Conservation (phyloP, 2,888 invertebrate genomes). For the Drosophila yooni region DNA sequence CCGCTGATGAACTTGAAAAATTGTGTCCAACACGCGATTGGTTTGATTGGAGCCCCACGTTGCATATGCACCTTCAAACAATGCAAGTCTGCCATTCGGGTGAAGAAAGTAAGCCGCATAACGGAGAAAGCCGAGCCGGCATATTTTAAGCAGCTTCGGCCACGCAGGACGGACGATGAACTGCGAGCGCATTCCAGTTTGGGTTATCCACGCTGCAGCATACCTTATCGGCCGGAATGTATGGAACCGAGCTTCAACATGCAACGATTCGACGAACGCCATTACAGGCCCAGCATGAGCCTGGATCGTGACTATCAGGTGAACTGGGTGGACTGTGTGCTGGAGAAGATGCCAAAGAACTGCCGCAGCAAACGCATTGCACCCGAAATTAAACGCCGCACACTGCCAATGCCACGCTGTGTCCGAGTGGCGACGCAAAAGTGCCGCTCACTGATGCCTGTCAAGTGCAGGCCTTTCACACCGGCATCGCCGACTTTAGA, state of each 20-base stretch:
- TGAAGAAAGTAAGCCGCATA: conserved; percentile 2
- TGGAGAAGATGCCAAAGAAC: conserved; percentile 5
- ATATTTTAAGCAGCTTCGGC: conserved; percentile 10
- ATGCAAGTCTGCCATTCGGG: accelerated
- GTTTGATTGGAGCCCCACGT: neutral
- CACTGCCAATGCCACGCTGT: neutral
- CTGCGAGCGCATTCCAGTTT: conserved; percentile 16
- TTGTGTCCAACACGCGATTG: too few species aligned
- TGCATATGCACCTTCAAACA: neutral
- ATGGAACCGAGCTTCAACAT: conserved; percentile 9
- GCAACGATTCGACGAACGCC: conserved; percentile 20
- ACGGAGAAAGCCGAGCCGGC: neutral
- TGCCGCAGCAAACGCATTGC: neutral
- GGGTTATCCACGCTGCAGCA: conserved; percentile 20
- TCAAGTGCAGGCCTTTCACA: conserved; percentile 1
- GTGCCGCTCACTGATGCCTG: neutral
- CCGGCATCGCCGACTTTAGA: neutral
- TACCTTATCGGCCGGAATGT: conserved; percentile 11
- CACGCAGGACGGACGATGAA: conserved; percentile 34
- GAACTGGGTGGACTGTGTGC: conserved; percentile 43
- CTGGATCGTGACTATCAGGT: conserved; percentile 27
- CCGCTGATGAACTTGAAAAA: conserved; percentile 1
- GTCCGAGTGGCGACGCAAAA: neutral
- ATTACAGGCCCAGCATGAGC: conserved; percentile 46
- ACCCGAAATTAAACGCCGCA: neutral